A percentile compares a stretch with the other conserved stretches of the same genome.
These are phyloP conservation scores for human DNA, from an alignment of 2,113 vertebrate species.

Conservation along the genomic window GRCh38 chr5:88752501-88753000, in stretches of 20 bases:
- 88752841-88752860: not conserved
- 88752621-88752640: slow-evolving; percentile 36
- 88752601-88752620: slow-evolving; percentile 48
- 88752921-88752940: not conserved
- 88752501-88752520: slow-evolving; percentile 65
- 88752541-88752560: slow-evolving; percentile 57
- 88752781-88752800: slow-evolving; percentile 15
- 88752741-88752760: not conserved
- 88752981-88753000: not conserved
- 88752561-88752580: slow-evolving; percentile 54
- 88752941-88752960: not conserved
- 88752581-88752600: slow-evolving; percentile 56
- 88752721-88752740: slow-evolving; percentile 26
- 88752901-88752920: slow-evolving; percentile 33
- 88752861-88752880: not conserved
- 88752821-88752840: slow-evolving; percentile 49
- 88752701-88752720: not conserved
- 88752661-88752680: not conserved
- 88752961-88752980: not conserved
- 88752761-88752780: slow-evolving; percentile 19
- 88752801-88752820: slow-evolving; percentile 14
- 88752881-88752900: not conserved
- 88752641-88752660: not conserved
- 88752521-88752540: slow-evolving; percentile 54
- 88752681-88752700: not conserved